These are phyloP conservation scores for Rhynchomys soricoides DNA, from an alignment of 2,113 vertebrate species.

Conservation along the genomic window DNA sequence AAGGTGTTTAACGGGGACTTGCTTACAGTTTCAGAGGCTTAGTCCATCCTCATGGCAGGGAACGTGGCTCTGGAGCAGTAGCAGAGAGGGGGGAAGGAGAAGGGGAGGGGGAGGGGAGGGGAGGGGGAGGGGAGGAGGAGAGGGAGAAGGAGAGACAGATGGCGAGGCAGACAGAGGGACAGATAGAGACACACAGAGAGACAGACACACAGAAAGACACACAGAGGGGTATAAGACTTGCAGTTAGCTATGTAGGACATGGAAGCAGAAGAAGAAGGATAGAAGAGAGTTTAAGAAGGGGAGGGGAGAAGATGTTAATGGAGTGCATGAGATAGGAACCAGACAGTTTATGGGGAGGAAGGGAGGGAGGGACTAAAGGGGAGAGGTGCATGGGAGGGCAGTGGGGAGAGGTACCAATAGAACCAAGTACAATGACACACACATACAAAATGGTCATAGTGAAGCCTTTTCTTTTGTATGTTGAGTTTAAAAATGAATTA, in stretches of 20 bases:
- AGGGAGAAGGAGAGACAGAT: too few species aligned
- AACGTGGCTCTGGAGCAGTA: not conserved
- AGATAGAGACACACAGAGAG: too few species aligned
- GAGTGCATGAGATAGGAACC: not conserved
- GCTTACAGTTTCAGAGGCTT: not conserved
- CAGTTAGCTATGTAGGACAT: not conserved
- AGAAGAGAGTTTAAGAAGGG: not conserved
- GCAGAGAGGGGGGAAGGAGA: not conserved
- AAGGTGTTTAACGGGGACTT: not conserved
- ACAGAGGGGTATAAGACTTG: not conserved
- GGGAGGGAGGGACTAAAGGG: not conserved
- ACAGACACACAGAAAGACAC: not conserved
- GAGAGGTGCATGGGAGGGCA: not conserved
- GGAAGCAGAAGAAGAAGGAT: not conserved
- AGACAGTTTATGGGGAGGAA: not conserved
- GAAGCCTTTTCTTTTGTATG: not conserved
- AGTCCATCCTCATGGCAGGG: not conserved
- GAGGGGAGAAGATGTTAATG: not conserved
- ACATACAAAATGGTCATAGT: not conserved
- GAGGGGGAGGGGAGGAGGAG: too few species aligned
- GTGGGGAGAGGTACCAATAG: not conserved
- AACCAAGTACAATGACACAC: not conserved
- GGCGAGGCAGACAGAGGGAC: too few species aligned
- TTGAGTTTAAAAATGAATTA: not conserved
- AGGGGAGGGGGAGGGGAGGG: too few species aligned